Conservation (phyloP, 2,113 vertebrate species). For the Cyanistes caeruleus region DNA sequence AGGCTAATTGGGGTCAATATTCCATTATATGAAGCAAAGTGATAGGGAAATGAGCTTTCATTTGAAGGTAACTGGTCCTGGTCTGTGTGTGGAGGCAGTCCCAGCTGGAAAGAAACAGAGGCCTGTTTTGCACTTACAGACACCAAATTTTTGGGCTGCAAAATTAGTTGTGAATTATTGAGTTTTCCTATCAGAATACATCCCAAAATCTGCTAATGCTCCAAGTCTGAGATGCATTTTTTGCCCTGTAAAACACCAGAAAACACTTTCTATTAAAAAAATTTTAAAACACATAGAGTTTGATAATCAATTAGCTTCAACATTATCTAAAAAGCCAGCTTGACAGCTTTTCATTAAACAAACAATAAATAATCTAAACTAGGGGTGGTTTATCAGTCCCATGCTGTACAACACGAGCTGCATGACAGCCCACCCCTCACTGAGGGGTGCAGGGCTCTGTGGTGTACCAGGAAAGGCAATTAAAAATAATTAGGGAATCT, state of each 20-base stretch:
- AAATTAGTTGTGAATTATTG: background rate
- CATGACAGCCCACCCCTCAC: background rate
- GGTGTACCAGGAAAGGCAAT: background rate
- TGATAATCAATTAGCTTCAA: background rate
- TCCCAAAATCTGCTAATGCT: background rate
- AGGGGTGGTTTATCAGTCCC: background rate
- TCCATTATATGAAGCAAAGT: background rate
- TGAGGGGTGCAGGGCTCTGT: background rate
- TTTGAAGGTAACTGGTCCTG: background rate
- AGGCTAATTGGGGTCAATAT: background rate
- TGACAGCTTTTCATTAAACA: background rate
- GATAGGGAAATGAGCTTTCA: background rate
- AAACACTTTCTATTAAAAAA: background rate
- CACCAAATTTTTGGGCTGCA: background rate
- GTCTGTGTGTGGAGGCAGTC: background rate
- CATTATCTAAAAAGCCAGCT: background rate
- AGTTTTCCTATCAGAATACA: background rate
- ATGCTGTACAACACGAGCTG: background rate
- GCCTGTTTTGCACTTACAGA: background rate
- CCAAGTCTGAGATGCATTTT: background rate
- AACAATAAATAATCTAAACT: background rate
- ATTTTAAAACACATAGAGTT: accelerated
- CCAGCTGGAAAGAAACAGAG: background rate
- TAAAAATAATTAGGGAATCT: background rate
- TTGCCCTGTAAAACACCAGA: background rate